These are phyloP conservation scores for Protonibea diacanthus DNA, from an alignment of 2,797 vertebrate species.

Conservation along the genomic window DNA sequence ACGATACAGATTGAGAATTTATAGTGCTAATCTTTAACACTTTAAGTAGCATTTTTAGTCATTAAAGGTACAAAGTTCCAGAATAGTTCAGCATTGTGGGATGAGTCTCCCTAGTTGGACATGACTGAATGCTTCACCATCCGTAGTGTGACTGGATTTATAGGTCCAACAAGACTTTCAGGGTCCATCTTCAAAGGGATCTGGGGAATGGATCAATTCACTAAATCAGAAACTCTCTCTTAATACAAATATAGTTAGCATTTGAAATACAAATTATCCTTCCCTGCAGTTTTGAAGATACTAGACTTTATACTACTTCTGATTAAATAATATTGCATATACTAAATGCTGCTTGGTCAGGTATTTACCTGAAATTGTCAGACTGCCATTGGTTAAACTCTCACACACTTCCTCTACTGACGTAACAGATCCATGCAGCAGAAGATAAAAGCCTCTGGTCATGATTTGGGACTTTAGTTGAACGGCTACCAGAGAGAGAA, in stretches of 20 bases:
- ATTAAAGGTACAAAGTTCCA: neutral
- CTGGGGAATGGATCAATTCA: conserved; percentile 58
- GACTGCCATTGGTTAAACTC: conserved; percentile 35
- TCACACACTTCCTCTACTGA: conserved; percentile 37
- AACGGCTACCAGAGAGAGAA: neutral
- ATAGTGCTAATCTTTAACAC: neutral
- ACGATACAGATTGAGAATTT: neutral
- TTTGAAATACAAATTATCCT: too few relatives aligned
- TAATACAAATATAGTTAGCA: neutral
- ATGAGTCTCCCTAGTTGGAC: neutral
- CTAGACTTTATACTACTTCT: too few relatives aligned
- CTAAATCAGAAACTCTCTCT: conserved; percentile 4
- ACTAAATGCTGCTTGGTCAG: too few relatives aligned
- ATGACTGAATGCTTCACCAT: conserved; percentile 65
- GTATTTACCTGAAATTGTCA: too few relatives aligned
- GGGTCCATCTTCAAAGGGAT: conserved; percentile 81
- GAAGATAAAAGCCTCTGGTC: conserved; percentile 7
- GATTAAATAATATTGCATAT: too few relatives aligned
- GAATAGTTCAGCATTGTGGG: neutral
- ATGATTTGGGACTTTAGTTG: neutral
- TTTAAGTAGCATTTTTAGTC: neutral
- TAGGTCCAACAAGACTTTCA: conserved; percentile 57
- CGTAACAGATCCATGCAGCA: neutral
- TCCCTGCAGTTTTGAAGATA: too few relatives aligned
- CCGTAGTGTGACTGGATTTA: conserved; percentile 84